A percentile compares a stretch with the other conserved stretches of the same genome.
These are phyloP conservation scores for Pipistrellus kuhlii DNA, from an alignment of 2,797 vertebrate species.

Conservation along the genomic window DNA sequence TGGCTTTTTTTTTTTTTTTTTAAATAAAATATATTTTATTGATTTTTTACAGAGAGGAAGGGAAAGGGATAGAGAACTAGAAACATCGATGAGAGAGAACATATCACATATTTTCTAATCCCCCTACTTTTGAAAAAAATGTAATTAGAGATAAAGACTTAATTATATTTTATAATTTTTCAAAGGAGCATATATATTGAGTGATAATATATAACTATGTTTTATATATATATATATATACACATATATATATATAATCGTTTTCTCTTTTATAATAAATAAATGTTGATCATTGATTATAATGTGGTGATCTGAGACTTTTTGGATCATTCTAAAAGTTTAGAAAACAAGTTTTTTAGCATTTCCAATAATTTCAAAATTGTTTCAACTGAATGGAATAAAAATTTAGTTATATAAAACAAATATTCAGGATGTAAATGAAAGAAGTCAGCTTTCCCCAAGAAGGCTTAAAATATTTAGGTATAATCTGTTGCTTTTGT, in stretches of 20 bases:
- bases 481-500: conserved; percentile 1
- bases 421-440: conserved; percentile 54
- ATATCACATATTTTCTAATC: background rate
- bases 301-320: conserved; percentile 13
- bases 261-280: conserved; percentile 64
- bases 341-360: conserved; percentile 26
- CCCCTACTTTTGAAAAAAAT: conserved; percentile 62
- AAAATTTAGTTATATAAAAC: background rate
- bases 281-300: conserved; percentile 54
- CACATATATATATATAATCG: background rate
- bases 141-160: conserved; percentile 67
- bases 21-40: no score
- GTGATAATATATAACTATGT: background rate
- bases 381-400: conserved; percentile 33
- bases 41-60: no score
- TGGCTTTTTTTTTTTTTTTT: no score
- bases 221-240: no score
- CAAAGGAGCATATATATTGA: conserved; percentile 50
- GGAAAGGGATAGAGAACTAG: no score
- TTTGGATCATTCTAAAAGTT: conserved; percentile 59
- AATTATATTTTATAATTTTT: conserved; percentile 70
- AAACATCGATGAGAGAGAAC: background rate
- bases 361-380: conserved; percentile 43
- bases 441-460: conserved; percentile 54
- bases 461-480: background rate